Evolutionary conservation across 1,140 invertebrate species (phyloP).

Genomic region (Drosophila sproati): DNA sequence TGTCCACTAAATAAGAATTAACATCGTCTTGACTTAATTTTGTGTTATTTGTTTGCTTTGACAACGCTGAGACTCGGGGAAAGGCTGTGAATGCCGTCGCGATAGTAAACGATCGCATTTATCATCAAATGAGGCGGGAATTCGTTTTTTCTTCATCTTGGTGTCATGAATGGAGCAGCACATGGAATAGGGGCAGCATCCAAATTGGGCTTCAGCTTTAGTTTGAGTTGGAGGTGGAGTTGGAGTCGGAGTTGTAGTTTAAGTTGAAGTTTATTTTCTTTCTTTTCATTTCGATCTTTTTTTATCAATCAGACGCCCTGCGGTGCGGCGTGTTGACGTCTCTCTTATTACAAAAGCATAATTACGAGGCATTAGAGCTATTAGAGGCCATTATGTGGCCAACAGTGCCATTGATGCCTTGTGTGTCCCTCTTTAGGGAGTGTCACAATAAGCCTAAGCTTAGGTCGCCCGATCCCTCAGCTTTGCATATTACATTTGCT

Average conservation of each 20-base stretch:
- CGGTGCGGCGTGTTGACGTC: constrained; percentile 77
- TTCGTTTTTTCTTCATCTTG: not conserved
- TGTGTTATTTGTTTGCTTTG: constrained; percentile 30
- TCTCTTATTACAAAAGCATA: constrained; percentile 78
- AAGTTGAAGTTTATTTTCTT: constrained; percentile 23
- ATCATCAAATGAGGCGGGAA: constrained; percentile 17
- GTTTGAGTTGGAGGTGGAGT: not conserved
- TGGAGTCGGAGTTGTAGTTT: constrained; percentile 1
- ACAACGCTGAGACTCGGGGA: constrained; percentile 4
- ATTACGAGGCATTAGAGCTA: constrained; percentile 79
- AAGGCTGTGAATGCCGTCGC: constrained; percentile 27
- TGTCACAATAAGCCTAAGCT: constrained; percentile 61
- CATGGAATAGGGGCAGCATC: constrained; percentile 5
- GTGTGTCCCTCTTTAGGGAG: constrained; percentile 40
- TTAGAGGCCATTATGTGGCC: constrained; percentile 62
- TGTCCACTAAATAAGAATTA: constrained; percentile 81
- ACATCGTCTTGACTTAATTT: constrained; percentile 43
- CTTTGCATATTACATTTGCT: not conserved
- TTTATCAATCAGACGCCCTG: constrained; percentile 80
- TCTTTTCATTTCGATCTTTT: constrained; percentile 20
- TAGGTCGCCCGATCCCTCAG: not conserved
- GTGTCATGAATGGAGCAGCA: constrained; percentile 32
- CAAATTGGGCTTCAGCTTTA: constrained; percentile 3
- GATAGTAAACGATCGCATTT: constrained; percentile 46
- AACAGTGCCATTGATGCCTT: constrained; percentile 8